A percentile compares a stretch with the other conserved stretches of the same genome.
Conservation (phyloP, 2,797 vertebrate genomes). For the Enteromius radiatus region DNA sequence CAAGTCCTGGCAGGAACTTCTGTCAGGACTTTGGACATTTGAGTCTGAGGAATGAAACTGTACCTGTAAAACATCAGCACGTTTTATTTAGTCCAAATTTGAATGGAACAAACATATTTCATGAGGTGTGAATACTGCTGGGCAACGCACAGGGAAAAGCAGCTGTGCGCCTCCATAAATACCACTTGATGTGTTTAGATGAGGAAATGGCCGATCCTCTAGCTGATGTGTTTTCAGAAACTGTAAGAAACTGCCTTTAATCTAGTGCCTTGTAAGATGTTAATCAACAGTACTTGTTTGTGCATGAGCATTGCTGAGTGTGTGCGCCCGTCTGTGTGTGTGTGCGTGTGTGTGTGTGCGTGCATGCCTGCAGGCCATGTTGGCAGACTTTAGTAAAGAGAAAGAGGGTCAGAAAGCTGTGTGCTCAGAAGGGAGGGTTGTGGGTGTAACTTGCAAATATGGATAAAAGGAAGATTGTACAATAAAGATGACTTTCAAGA, state of each 20-base stretch:
- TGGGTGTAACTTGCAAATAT: conserved; percentile 38
- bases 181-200: conserved; percentile 46
- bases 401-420: conserved; percentile 14
- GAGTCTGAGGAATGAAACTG: conserved; percentile 30
- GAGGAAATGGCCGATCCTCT: conserved; percentile 60
- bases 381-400: conserved; percentile 31
- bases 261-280: conserved; percentile 42
- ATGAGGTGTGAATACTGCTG: conserved; percentile 49
- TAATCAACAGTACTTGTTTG: conserved; percentile 42
- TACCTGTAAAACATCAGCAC: conserved; percentile 36
- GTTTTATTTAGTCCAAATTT: conserved; percentile 12
- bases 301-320: conserved; percentile 5
- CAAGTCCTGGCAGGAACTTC: conserved; percentile 35
- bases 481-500: conserved; percentile 29
- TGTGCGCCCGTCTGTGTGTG: background rate
- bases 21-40: conserved; percentile 27
- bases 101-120: conserved; percentile 50
- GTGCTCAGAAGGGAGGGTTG: conserved; percentile 13
- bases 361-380: background rate
- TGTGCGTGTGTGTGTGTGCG: background rate
- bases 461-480: conserved; percentile 40
- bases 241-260: conserved; percentile 42
- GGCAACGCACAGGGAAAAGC: conserved; percentile 39
- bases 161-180: conserved; percentile 53
- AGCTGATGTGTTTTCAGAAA: conserved; percentile 44